Base-by-base conservation (phyloP, 2,113 vertebrate genomes). In the Pelusios castaneus region DNA sequence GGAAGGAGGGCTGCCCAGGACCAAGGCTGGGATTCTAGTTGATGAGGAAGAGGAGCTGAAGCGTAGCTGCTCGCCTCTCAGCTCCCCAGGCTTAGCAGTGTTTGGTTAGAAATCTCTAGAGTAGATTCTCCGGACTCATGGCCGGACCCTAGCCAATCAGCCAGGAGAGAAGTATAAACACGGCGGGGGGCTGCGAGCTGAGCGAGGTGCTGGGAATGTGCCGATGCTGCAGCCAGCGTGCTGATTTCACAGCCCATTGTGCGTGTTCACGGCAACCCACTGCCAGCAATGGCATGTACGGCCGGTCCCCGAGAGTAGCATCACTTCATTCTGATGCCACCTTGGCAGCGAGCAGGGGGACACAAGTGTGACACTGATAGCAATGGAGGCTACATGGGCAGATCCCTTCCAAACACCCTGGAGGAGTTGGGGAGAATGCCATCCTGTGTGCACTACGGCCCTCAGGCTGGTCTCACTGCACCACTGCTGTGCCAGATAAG, bases 151-250 rank as follows among this genome's bases (percentile, higher is more conserved):
- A 90, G 95, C 97, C 97, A 97, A 97, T 97, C 93, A 82, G 22
- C 89, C 85, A 3, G 17, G 85, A 79, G 88, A 0, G 3, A 78
- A 95, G 96, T 95, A 95, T 97, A 97, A 97, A 97, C 96, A 97
- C 67, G 84, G 94, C 80, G 52, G 89, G 91, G 85, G 80, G 89
- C 70, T 38, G 79, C 49, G 95, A 96, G 94, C 77, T 1, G 84
- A 80, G 14, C 2, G 70, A 84, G 95, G 95, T 81, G 94, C 70
- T 4, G 92, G 96, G 97, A 97, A 97, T 97, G 96, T 97, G 97
- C 95, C 95, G 85, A 97, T 95, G 95, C 43, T 67, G 97, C 97
- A 97, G 90, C 92, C 88, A 55, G 75, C 22, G 14, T 0, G 17
- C 25, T 19, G 80, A 73, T 97, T 97, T 97, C 95, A 92, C 96